A percentile compares a stretch with the other conserved stretches of the same genome.
Conservation (phyloP, 2,888 invertebrate genomes). For the Drosophila paramelanica region DNA sequence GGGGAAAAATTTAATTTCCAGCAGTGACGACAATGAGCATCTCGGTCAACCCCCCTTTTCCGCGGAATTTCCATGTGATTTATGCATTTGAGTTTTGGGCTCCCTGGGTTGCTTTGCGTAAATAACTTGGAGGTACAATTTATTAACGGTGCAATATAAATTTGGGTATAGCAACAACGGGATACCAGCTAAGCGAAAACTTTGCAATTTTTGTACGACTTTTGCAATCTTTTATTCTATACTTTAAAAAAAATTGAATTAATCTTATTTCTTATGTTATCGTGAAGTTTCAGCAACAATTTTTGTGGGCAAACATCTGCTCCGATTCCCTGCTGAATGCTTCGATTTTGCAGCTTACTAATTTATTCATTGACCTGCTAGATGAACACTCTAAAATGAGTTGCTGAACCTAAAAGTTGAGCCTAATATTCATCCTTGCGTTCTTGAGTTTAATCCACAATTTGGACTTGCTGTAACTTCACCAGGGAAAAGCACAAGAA, state of each 20-base stretch:
- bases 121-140: slow-evolving; percentile 65
- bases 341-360: background rate
- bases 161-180: slow-evolving; percentile 33
- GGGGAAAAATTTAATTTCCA: slow-evolving; percentile 41
- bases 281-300: slow-evolving; percentile 6
- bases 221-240: background rate
- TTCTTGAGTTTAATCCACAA: too few relatives aligned
- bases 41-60: slow-evolving; percentile 35
- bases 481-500: too few relatives aligned
- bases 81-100: slow-evolving; percentile 69
- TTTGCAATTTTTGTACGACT: slow-evolving; percentile 31
- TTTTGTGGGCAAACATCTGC: slow-evolving; percentile 8
- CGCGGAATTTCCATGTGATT: slow-evolving; percentile 62
- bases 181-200: slow-evolving; percentile 25
- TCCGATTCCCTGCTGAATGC: slow-evolving; percentile 2
- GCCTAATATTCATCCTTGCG: too few relatives aligned
- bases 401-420: too few relatives aligned
- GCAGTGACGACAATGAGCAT: slow-evolving; percentile 45
- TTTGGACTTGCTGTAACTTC: too few relatives aligned
- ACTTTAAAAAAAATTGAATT: slow-evolving; percentile 24
- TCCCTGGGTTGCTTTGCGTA: slow-evolving; percentile 53
- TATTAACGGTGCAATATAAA: slow-evolving; percentile 59
- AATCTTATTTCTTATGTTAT: slow-evolving; percentile 28
- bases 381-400: too few relatives aligned
- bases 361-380: background rate